A percentile compares a stretch with the other conserved stretches of the same genome.
phyloP scores from a whole-genome alignment of 1,140 invertebrate genomes.

The Pogonus chalceus region DNA sequence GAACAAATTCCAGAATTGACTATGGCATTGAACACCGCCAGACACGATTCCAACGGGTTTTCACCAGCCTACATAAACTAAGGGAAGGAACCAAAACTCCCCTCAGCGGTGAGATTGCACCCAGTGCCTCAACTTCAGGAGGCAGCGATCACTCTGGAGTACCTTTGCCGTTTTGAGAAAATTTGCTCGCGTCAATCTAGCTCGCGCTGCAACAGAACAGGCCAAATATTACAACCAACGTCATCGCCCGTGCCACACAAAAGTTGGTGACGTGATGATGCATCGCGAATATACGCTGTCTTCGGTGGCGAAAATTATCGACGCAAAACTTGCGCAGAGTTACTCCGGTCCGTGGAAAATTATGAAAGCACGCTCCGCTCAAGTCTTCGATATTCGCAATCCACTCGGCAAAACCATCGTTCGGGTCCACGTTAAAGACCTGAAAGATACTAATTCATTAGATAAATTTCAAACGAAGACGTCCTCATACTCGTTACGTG shows the following conservation, averaged over 20 bases:
- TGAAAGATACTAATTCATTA: too few species aligned
- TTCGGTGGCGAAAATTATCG: constrained; percentile 8
- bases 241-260: constrained; percentile 10
- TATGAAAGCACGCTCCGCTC: neutral
- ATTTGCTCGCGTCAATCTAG: constrained; percentile 11
- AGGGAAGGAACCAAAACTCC: constrained; percentile 10
- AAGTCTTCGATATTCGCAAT: constrained; percentile 10
- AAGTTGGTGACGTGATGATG: constrained; percentile 13
- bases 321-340: constrained; percentile 16
- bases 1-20: too few species aligned
- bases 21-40: constrained; percentile 28
- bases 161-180: neutral
- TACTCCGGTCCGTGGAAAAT: constrained; percentile 18
- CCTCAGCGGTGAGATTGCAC: too few species aligned
- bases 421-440: too few species aligned
- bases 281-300: constrained; percentile 15
- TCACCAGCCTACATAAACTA: constrained; percentile 25
- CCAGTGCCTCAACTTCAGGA: constrained; percentile 18
- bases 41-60: constrained; percentile 22
- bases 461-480: too few species aligned
- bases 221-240: constrained; percentile 15
- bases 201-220: constrained; percentile 8
- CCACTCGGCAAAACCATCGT: too few species aligned
- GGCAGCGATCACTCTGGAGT: neutral
- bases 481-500: too few species aligned